Evolutionary conservation across 1,140 invertebrate species (phyloP), one percentile per base, ranked within the genome.

Genomic region (Sesamia nonagrioides): DNA sequence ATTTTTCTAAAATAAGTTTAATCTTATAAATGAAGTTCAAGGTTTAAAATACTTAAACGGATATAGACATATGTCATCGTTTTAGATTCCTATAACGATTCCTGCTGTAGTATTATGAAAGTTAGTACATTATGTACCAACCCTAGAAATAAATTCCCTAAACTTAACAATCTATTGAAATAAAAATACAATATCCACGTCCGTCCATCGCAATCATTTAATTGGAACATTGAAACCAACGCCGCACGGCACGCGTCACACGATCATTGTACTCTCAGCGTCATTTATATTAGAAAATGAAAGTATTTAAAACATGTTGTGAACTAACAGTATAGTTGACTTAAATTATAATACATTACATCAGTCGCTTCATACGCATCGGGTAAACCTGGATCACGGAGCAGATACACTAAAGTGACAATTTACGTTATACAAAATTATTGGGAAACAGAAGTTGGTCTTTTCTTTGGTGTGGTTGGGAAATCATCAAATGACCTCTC

Each of bases 311-410:
- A 50, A 40, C 27, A 50, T 33, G 11, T 15, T 52, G 45, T n/a
- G 8, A 33, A 52, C 48, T 71, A 71, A 54, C 27, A 50, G 17
- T 50, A 52, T 3, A 27, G 27, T 27, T 27, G 18, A 72, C 45
- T 72, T 54, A 72, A 72, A 72, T 72, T 18, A 72, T 72, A 72
- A 72, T 72, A 72, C 68, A n/a, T 35, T 72, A 72, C 50, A 54
- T 72, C 68, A 72, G 68, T 72, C 68, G 50, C 68, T 54, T 68
- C 40, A n/a, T 45, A 21, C 17, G 40, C 35, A 60, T 60, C 56
- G 18, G 6, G 40, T 45, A 15, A 48, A 3, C 11, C 3, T 33
- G 0, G 63, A 35, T 33, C 17, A 54, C 68, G 50, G 17, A 9
- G 45, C 45, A 48, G 11, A 33, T 15, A 50, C 27, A 6, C 1